Percentiles rank a stretch among this genome's conserved stretches.
These are phyloP conservation scores for Eulemur rubriventer DNA, from an alignment of 2,797 vertebrate species.

Conservation along the genomic window DNA sequence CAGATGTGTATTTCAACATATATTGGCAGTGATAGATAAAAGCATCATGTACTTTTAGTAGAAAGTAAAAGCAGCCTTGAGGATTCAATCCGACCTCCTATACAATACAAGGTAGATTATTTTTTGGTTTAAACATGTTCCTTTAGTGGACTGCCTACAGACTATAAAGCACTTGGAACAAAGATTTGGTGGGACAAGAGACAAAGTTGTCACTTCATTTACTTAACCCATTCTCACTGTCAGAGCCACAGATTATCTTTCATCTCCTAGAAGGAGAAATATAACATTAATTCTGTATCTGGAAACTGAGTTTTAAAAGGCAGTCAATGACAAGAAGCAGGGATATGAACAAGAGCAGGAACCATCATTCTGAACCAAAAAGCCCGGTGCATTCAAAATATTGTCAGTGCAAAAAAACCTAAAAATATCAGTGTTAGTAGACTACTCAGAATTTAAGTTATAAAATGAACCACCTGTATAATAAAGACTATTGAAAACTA, in stretches of 20 bases:
- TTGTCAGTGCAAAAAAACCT: background rate
- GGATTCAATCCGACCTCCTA: background rate
- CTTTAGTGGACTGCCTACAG: background rate
- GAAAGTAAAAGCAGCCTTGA: background rate
- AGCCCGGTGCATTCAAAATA: background rate
- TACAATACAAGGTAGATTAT: background rate
- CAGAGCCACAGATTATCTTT: background rate
- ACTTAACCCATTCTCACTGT: background rate
- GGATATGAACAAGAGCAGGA: background rate
- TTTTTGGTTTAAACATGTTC: background rate
- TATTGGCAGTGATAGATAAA: background rate
- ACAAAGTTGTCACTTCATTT: background rate
- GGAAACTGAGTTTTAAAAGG: slow-evolving; percentile 31
- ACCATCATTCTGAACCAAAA: background rate
- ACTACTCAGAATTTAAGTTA: background rate
- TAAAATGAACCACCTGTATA: background rate
- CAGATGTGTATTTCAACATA: background rate
- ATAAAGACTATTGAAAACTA: background rate
- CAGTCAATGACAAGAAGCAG: background rate
- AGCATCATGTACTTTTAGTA: background rate
- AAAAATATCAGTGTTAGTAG: background rate
- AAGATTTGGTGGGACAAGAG: background rate
- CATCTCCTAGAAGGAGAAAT: background rate
- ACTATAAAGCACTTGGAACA: background rate
- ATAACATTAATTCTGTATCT: background rate